phyloP scores from a whole-genome alignment of 2,888 invertebrate genomes.

The Eudasyphora cyanicolor region DNA sequence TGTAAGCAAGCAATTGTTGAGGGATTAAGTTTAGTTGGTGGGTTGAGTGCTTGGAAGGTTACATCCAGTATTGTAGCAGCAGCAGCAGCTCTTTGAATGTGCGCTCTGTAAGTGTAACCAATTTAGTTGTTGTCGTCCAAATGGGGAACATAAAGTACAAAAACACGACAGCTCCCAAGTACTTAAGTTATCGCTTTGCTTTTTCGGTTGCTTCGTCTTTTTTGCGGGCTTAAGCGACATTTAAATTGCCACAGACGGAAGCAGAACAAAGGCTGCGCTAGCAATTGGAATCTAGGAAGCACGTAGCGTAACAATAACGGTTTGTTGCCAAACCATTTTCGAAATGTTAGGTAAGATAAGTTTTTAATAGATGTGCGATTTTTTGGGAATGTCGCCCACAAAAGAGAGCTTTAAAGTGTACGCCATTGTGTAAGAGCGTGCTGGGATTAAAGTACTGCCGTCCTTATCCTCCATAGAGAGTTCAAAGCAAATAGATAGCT shows the following conservation, averaged over 20 bases:
- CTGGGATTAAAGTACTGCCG: neutral
- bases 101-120: conserved; percentile 7
- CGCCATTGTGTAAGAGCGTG: neutral
- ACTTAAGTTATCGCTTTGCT: neutral
- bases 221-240: conserved; percentile 9
- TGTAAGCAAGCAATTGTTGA: neutral
- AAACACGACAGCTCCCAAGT: neutral
- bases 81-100: neutral
- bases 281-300: neutral
- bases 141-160: neutral
- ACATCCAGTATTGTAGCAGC: no score
- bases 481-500: no score
- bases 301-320: conserved; percentile 4
- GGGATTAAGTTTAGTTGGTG: neutral
- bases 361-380: conserved; percentile 6
- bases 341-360: neutral
- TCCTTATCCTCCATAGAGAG: no score
- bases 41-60: neutral
- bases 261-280: neutral
- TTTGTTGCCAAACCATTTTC: neutral
- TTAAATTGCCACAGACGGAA: neutral
- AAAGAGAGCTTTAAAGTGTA: no score
- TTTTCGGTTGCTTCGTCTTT: neutral
- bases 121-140: conserved; percentile 14
- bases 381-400: neutral